Conservation (phyloP, 2,113 vertebrate genomes). For the Nerophis lumbriciformis region DNA sequence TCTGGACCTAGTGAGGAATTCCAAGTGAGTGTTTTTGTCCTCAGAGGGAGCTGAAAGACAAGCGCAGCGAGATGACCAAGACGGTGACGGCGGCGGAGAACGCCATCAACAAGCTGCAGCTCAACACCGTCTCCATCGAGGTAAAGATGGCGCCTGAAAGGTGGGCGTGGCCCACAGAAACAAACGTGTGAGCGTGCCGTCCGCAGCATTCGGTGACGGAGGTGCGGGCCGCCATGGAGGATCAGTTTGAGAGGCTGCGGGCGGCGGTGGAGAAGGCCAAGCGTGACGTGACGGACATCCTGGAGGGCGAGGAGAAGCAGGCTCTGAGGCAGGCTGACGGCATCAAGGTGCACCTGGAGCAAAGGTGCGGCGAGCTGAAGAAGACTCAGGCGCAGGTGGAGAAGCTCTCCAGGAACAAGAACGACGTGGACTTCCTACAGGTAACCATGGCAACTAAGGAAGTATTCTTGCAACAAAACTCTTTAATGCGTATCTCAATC, state of each 20-base stretch:
- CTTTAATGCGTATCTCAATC: too few relatives aligned
- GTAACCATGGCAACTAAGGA: slow-evolving; percentile 42
- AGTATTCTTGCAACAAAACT: too few relatives aligned
- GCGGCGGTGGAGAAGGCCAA: slow-evolving; percentile 68
- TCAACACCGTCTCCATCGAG: slow-evolving; percentile 73
- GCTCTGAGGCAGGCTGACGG: slow-evolving; percentile 73
- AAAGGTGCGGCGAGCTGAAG: slow-evolving; percentile 66
- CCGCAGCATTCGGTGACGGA: slow-evolving; percentile 75
- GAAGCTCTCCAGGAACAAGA: slow-evolving; percentile 68
- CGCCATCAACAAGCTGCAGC: slow-evolving; percentile 77
- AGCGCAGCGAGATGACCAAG: slow-evolving; percentile 62
- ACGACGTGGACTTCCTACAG: slow-evolving; percentile 76
- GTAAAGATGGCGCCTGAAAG: slow-evolving; percentile 42
- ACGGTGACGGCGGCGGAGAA: slow-evolving; percentile 74
- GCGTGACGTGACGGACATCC: slow-evolving; percentile 66
- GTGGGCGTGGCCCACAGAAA: neutral
- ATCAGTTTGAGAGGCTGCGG: slow-evolving; percentile 73
- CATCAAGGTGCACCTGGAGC: slow-evolving; percentile 74
- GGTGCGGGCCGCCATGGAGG: slow-evolving; percentile 67
- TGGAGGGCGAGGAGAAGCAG: slow-evolving; percentile 74
- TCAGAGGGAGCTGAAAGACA: slow-evolving; percentile 73
- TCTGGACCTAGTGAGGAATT: too few relatives aligned
- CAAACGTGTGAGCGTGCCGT: neutral
- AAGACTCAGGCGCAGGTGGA: slow-evolving; percentile 70
- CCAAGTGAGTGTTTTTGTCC: neutral